Base-by-base conservation (phyloP, 2,888 invertebrate genomes). In the Cataglyphis livida region DNA sequence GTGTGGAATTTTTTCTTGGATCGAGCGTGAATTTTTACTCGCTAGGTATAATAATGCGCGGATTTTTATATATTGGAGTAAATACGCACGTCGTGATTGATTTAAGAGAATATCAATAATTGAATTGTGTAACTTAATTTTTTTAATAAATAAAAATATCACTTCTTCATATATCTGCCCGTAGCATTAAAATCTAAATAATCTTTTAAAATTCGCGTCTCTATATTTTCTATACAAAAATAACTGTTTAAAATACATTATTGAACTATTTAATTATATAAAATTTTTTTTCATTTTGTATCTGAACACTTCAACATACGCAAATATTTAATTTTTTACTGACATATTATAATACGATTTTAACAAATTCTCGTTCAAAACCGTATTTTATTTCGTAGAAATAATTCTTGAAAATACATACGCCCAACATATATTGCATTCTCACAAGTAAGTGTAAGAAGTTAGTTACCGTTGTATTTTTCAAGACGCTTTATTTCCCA, bases 1-100 rank as follows among this genome's bases (percentile, higher is more conserved):
- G 51, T 25, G 25, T 48, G 5, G 51, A 3, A 66, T 44, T 68
- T 84, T 85, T 87, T 82, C 87, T 85, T 83, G 85, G 83, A 87
- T 61, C 79, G 78, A 83, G 87, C 28, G 74, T 25, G 70, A 78
- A 78, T 18, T 70, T 6, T 4, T 68, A 44, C 32, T 59, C 32
- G 18, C 78, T 21, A 18, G 7, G 3, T 70, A 59, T 54, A 76
- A 76, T 54, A 28, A 65, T 38, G n/a, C n/a, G 28, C 66, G 5
- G 15, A 57, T 1, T 57, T 66, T 54, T 41, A 28, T n/a, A 6
- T 28, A 41, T 64, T 35, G 21, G 48, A 9, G n/a, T 1, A 9
- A 28, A 65, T 28, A 7, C 38, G 12, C 9, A 12, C 28, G 3
- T 25, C 28, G 3, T 25, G 28, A 44, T 41, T 73, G 28, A 12